Base-by-base conservation (phyloP, 2,797 vertebrate genomes). In the Falco rusticolus region DNA sequence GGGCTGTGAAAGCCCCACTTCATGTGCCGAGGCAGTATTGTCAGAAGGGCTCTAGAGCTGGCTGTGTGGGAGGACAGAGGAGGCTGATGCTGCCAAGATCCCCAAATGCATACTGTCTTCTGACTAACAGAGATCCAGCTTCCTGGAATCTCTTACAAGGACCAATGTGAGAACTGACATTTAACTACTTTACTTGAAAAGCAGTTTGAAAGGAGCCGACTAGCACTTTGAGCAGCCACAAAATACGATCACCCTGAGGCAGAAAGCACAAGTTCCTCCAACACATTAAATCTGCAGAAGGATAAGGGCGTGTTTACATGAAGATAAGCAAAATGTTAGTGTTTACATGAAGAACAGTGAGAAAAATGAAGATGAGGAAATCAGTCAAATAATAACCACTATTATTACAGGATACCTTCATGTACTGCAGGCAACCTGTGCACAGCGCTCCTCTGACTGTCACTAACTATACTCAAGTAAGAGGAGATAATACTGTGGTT, bases 101-200 rank as follows among this genome's bases (percentile, higher is more conserved):
- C 19, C 37, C 39, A 60, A 57, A 64, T 1, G 4, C 53, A 13
- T 3, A 9, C 5, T 69, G 39, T 78, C 31, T 82, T 84, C 50
- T 68, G 39, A 93, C 56, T 59, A 76, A 76, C 9, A 63, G 53
- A 83, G 34, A 48, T 74, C 83, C 57, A 75, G 50, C 16, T 80
- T 45, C 18, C 31, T 89, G 60, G 64, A 68, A 80, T 87, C 48
- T 56, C 61, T 80, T 75, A 47, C 1, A 15, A 83, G 53, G 39
- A 50, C 37, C 10, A 24, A 11, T 22, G 22, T 1, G 8, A 60
- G 37, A 93, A 77, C 0, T 79, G 57, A 80, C 39, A 43, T 83
- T 84, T 92, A 80, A 71, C 48, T 87, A 79, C 45, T 63, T 50
- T 87, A 79, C 45, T 66, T 50, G 60, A 87, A 91, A 90, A 90